Evolutionary conservation across 2,888 invertebrate species (phyloP), one percentile per base, ranked within the genome.

Genomic region (Philereme transversata): DNA sequence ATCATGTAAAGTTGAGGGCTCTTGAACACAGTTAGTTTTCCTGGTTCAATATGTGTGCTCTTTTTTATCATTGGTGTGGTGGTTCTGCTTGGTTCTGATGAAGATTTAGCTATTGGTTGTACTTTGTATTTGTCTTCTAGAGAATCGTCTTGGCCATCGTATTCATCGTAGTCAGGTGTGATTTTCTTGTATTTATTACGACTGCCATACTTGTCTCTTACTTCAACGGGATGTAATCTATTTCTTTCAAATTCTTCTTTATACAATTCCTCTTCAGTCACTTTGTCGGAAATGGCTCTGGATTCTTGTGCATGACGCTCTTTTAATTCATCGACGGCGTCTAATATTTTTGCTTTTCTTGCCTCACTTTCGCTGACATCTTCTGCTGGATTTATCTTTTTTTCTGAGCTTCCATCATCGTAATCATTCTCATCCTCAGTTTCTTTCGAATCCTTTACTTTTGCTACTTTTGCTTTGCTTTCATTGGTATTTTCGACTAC

Each of bases 321-420:
- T 76, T 90, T 92, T 9, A 92, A 70, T 46, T 87, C 85, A 59
- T 92, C 91, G 5, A 92, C 90, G 57, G 82, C 81, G 10, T 80
- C 79, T 44, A 92, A 73, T 64, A 92, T 85, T 58, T 77, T 81
- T 4, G 83, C 78, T 70, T 90, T 90, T 60, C 79, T 88, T 0
- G 77, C 83, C 73, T 90, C 90, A 53, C 73, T 86, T 73, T 88
- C 87, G 57, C 60, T 79, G 0, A 50, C 52, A 44, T 81, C 81
- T 11, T 80, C 77, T 5, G 64, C 58, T 11, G 68, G n/a, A 47
- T 74, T 71, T 9, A 66, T 51, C 65, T 78, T 83, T 34, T 81
- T 83, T 45, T 83, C 82, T n/a, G 68, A 46, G 11, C 57, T 67
- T 38, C 60, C 64, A 40, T 85, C 84, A 41, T 85, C 81, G 49